phyloP scores from a whole-genome alignment of 2,797 vertebrate genomes.

The Aulostomus chinensis region DNA sequence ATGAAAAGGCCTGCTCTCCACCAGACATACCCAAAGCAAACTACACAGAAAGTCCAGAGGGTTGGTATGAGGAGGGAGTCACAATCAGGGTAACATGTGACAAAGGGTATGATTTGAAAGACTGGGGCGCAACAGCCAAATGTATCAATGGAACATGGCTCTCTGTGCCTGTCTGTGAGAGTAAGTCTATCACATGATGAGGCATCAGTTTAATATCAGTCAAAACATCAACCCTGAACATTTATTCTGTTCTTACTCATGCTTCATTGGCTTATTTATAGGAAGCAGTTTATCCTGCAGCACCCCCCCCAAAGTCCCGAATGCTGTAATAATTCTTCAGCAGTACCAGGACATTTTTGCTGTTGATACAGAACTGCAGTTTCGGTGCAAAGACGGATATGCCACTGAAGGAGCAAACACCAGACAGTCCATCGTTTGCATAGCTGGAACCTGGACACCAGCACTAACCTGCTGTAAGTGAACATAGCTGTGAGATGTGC shows the following conservation, averaged over 20 bases:
- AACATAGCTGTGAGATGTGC: too few species aligned
- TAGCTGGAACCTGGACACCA: neutral
- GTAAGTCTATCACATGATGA: slow-evolving; percentile 50
- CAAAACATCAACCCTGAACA: neutral
- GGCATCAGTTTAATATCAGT: too few species aligned
- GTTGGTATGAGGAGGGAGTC: accelerated
- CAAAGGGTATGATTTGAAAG: neutral
- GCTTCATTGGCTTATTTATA: slow-evolving; percentile 14
- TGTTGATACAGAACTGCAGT: neutral
- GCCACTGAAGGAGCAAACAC: accelerated
- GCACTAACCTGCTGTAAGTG: slow-evolving; percentile 38
- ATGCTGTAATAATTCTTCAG: slow-evolving; percentile 33
- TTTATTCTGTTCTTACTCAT: neutral
- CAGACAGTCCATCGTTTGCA: neutral
- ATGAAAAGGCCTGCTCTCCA: slow-evolving; percentile 15
- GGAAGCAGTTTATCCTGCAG: neutral
- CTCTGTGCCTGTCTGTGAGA: slow-evolving; percentile 35
- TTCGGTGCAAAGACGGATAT: slow-evolving; percentile 45
- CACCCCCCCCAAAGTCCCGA: slow-evolving; percentile 18
- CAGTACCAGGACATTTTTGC: slow-evolving; percentile 34
- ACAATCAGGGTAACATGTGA: neutral
- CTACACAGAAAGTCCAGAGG: accelerated
- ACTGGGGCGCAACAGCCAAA: accelerated
- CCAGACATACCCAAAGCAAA: slow-evolving; percentile 29
- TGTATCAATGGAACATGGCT: slow-evolving; percentile 51